Evolutionary conservation across 2,797 vertebrate species (phyloP).

Genomic region (Anableps anableps): DNA sequence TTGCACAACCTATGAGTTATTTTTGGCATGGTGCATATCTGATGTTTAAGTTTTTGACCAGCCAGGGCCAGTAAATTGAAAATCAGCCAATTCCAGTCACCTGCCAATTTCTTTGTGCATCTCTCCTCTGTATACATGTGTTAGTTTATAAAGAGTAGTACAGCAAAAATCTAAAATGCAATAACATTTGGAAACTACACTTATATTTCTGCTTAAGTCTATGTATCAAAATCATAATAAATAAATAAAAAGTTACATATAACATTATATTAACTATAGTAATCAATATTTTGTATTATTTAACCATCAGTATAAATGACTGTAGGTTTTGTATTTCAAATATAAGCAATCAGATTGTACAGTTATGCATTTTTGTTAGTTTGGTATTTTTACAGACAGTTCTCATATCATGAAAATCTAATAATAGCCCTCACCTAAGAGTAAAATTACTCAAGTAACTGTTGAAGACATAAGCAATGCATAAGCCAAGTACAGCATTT

Average conservation of each 20-base stretch:
- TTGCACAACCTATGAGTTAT: not conserved
- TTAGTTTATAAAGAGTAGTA: not conserved
- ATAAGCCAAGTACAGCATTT: not conserved
- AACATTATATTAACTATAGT: not conserved
- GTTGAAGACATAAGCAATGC: slow-evolving; percentile 22
- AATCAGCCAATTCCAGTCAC: not conserved
- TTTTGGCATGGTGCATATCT: not conserved
- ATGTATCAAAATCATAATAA: not conserved
- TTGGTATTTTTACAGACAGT: not conserved
- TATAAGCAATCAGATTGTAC: not conserved
- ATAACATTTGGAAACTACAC: not conserved
- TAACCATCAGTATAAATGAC: not conserved
- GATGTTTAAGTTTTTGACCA: not conserved
- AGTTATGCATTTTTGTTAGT: not conserved
- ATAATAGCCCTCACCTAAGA: not conserved
- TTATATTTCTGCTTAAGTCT: not conserved
- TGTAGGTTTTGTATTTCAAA: not conserved
- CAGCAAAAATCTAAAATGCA: not conserved
- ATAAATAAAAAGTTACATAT: not conserved
- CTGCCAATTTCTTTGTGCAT: not conserved
- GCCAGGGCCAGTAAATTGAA: not conserved
- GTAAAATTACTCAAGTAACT: slow-evolving; percentile 28
- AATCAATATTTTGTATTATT: not conserved
- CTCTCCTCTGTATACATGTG: not conserved
- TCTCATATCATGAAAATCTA: not conserved